Evolutionary conservation across 2,888 invertebrate genomes (phyloP).

Genomic region (Danaus chrysippus): DNA sequence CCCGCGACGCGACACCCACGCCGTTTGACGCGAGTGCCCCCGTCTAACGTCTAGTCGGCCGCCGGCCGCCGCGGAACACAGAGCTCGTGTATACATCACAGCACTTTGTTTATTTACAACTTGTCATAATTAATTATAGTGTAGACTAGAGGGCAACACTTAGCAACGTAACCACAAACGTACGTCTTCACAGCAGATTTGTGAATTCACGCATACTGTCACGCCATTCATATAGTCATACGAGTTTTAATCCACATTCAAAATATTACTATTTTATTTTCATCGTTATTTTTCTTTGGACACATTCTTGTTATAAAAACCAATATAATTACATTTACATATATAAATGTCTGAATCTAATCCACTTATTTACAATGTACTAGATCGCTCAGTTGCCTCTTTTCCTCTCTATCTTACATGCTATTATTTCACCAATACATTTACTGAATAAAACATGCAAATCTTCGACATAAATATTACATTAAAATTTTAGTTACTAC

Average conservation of each 20-base stretch:
- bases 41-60: conserved; percentile 51
- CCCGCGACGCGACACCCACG: conserved; percentile 26
- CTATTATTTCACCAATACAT: not conserved
- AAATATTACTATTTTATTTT: conserved; percentile 40
- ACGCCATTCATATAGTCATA: conserved; percentile 22
- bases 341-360: not conserved
- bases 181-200: conserved; percentile 37
- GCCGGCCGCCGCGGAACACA: conserved; percentile 59
- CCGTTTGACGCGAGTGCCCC: not conserved
- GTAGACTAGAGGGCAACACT: conserved; percentile 44
- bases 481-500: not conserved
- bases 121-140: conserved; percentile 52
- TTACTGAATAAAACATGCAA: not conserved
- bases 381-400: not conserved
- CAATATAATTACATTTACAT: conserved; percentile 10
- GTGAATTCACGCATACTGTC: conserved; percentile 36
- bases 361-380: not conserved
- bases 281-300: conserved; percentile 25
- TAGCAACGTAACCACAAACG: conserved; percentile 58
- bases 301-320: conserved; percentile 9
- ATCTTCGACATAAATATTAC: not conserved
- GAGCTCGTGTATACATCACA: conserved; percentile 45
- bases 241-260: conserved; percentile 45
- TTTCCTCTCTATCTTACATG: not conserved
- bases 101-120: conserved; percentile 64